Evolutionary conservation across 2,113 vertebrate species (phyloP).

Genomic region (Oryzias celebensis): DNA sequence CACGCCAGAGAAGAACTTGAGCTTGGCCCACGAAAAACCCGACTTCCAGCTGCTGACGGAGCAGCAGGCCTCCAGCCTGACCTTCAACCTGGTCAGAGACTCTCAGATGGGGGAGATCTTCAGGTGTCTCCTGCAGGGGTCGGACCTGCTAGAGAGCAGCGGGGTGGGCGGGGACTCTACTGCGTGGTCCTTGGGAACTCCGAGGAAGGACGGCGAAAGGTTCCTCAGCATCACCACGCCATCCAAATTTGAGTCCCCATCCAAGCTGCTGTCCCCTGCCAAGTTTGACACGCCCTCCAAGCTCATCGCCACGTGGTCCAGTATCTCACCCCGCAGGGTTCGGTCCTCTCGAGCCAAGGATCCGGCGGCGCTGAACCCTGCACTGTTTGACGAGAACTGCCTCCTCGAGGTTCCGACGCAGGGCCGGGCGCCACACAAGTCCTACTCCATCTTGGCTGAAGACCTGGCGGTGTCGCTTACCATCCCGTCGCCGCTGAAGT

Average conservation of each 20-base stretch:
- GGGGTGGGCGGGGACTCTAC: conserved; percentile 71
- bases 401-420: conserved; percentile 87
- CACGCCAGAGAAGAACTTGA: conserved; percentile 51
- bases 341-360: conserved; percentile 71
- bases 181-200: conserved; percentile 84
- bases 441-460: conserved; percentile 89
- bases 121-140: conserved; percentile 92
- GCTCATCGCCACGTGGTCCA: conserved; percentile 79
- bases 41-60: conserved; percentile 93
- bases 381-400: conserved; percentile 91
- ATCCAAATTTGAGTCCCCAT: conserved; percentile 71
- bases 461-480: conserved; percentile 95
- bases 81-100: conserved; percentile 93
- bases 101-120: conserved; percentile 98
- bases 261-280: conserved; percentile 72
- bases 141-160: conserved; percentile 84
- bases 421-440: conserved; percentile 73
- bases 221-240: conserved; percentile 69
- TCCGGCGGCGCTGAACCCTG: conserved; percentile 81
- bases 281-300: conserved; percentile 77
- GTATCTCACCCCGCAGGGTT: conserved; percentile 81
- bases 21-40: conserved; percentile 74
- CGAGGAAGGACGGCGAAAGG: conserved; percentile 82
- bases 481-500: conserved; percentile 94
- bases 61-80: conserved; percentile 89